These are phyloP conservation scores for Lonchura striata DNA, from an alignment of 2,113 vertebrate genomes.

Conservation along the genomic window DNA sequence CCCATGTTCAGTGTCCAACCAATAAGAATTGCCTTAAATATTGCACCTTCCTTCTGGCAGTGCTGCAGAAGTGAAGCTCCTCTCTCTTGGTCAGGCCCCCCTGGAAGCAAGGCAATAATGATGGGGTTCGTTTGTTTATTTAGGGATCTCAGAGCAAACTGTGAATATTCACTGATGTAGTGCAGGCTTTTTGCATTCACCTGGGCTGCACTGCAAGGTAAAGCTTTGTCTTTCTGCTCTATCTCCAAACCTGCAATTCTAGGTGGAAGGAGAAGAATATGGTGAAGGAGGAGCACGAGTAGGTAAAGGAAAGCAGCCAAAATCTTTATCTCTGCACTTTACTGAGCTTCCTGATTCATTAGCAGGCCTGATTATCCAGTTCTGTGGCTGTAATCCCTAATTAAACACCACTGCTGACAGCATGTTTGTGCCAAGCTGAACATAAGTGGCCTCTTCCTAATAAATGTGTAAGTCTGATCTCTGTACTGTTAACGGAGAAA, in stretches of 20 bases:
- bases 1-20: slow-evolving; percentile 6
- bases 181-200: background rate
- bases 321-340: slow-evolving; percentile 39
- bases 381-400: slow-evolving; percentile 75
- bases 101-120: background rate
- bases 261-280: background rate
- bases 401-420: slow-evolving; percentile 71
- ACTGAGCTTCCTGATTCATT: slow-evolving; percentile 72
- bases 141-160: background rate
- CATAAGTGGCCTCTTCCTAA: slow-evolving; percentile 69
- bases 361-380: slow-evolving; percentile 73
- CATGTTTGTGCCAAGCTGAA: slow-evolving; percentile 65
- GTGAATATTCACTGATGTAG: background rate
- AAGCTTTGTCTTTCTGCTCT: background rate
- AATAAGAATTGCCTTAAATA: slow-evolving; percentile 54
- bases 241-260: background rate
- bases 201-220: background rate
- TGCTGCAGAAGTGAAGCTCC: background rate
- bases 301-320: background rate
- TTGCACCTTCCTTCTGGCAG: background rate
- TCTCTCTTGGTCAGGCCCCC: background rate
- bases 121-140: background rate
- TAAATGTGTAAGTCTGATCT: slow-evolving; percentile 63
- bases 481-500: slow-evolving; percentile 41
- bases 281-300: background rate